Percentiles rank a stretch among this genome's conserved stretches.
Conservation (phyloP, 2,113 vertebrate genomes). For the Limanda limanda region DNA sequence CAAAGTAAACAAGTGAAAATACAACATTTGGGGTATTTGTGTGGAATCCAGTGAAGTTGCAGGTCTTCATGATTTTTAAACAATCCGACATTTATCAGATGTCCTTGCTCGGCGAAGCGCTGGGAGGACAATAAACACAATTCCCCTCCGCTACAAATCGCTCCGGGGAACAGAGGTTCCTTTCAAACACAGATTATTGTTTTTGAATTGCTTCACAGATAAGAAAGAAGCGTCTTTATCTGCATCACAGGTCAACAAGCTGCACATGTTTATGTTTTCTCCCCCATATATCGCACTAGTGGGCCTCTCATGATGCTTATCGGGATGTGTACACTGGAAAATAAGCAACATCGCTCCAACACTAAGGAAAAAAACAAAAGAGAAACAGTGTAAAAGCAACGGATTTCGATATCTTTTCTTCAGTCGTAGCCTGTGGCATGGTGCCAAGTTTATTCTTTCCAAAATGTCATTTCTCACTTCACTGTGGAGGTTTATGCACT, state of each 20-base stretch:
- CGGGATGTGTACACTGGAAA: background rate
- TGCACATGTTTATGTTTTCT: conserved; percentile 1
- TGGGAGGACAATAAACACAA: background rate
- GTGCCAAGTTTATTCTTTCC: conserved; percentile 30
- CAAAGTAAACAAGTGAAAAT: conserved; percentile 1
- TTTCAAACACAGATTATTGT: conserved; percentile 29
- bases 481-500: conserved; percentile 13
- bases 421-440: no score
- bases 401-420: no score
- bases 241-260: conserved; percentile 19
- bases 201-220: conserved; percentile 24
- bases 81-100: conserved; percentile 29
- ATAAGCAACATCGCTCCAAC: background rate
- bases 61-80: conserved; percentile 11
- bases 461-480: conserved; percentile 41
- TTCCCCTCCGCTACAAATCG: background rate
- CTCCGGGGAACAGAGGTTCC: conserved; percentile 9
- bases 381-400: no score
- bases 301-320: background rate
- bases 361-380: background rate
- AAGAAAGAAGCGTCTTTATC: conserved; percentile 27
- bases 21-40: background rate
- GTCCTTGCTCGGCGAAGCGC: conserved; percentile 12
- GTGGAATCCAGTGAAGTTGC: conserved; percentile 9
- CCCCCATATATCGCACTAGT: conserved; percentile 8